A percentile compares a stretch with the other conserved stretches of the same genome.
These are phyloP conservation scores for pig (Sus scrofa) DNA, from an alignment of 2,113 vertebrate species.

Conservation along the genomic window DNA sequence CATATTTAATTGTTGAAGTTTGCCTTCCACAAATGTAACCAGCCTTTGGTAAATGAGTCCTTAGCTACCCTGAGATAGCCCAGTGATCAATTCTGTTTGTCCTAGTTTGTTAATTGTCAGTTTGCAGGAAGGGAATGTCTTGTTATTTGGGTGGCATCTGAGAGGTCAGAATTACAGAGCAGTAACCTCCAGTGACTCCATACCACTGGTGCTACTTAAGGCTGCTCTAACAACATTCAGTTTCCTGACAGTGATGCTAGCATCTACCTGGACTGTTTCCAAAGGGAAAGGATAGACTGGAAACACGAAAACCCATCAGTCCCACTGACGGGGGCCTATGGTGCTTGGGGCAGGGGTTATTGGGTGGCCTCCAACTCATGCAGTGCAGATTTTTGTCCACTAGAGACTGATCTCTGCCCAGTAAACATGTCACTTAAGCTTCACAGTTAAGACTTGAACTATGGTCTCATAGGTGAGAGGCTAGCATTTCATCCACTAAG, in stretches of 20 bases:
- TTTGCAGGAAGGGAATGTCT: constrained; percentile 43
- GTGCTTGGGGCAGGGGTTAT: not conserved
- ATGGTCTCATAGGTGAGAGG: constrained; percentile 89
- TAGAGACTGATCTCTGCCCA: constrained; percentile 90
- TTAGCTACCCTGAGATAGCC: constrained; percentile 70
- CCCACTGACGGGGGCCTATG: not conserved
- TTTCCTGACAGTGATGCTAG: constrained; percentile 56
- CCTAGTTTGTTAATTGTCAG: constrained; percentile 79
- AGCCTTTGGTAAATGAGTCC: constrained; percentile 77
- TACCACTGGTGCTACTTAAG: rapidly evolving
- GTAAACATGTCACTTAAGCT: constrained; percentile 81
- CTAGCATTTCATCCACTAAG: constrained; percentile 89
- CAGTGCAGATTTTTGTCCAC: constrained; percentile 89
- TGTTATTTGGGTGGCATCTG: constrained; percentile 47
- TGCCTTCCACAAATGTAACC: constrained; percentile 78
- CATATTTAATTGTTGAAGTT: constrained; percentile 75
- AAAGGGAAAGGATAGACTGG: not conserved
- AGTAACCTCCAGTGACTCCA: not conserved
- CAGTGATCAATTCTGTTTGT: constrained; percentile 80
- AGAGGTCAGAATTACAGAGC: not conserved
- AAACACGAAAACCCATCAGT: not conserved
- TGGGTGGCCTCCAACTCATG: constrained; percentile 70
- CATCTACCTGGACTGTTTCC: constrained; percentile 40
- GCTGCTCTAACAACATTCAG: not conserved
- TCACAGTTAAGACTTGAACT: constrained; percentile 88